A percentile compares a stretch with the other conserved stretches of the same genome.
Conservation (phyloP, 1,140 invertebrate genomes). For the Anastatus disparis region DNA sequence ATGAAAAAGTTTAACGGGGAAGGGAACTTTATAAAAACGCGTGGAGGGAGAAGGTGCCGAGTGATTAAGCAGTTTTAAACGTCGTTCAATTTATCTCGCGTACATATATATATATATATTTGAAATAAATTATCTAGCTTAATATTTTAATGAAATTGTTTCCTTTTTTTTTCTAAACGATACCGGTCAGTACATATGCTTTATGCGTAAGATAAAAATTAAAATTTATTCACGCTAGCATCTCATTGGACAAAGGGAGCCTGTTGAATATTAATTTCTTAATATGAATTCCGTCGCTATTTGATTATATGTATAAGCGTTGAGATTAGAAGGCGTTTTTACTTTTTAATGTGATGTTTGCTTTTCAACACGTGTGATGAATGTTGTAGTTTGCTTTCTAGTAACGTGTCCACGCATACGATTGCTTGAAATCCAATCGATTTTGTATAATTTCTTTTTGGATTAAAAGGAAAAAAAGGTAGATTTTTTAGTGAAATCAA, state of each 20-base stretch:
- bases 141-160: slow-evolving; percentile 37
- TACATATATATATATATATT: neutral
- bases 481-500: neutral
- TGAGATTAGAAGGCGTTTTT: neutral
- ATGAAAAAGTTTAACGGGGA: neutral
- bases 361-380: slow-evolving; percentile 30
- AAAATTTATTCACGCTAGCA: slow-evolving; percentile 22
- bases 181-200: neutral
- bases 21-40: neutral
- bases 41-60: slow-evolving; percentile 1
- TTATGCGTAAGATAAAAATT: slow-evolving; percentile 5
- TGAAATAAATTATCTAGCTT: slow-evolving; percentile 31
- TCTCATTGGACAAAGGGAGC: neutral
- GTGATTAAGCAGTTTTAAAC: slow-evolving; percentile 34
- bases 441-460: slow-evolving; percentile 19
- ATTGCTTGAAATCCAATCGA: slow-evolving; percentile 19
- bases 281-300: slow-evolving; percentile 9
- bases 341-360: slow-evolving; percentile 17
- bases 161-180: too few species aligned
- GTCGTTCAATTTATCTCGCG: too few species aligned
- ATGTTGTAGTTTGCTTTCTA: slow-evolving; percentile 9
- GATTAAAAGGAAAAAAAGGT: too few species aligned
- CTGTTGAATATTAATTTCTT: slow-evolving; percentile 34
- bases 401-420: slow-evolving; percentile 14
- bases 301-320: neutral